Percentiles rank a stretch among this genome's conserved stretches.
Evolutionary conservation across 1,140 invertebrate species (phyloP).

Genomic region (Laodelphax striatellus): DNA sequence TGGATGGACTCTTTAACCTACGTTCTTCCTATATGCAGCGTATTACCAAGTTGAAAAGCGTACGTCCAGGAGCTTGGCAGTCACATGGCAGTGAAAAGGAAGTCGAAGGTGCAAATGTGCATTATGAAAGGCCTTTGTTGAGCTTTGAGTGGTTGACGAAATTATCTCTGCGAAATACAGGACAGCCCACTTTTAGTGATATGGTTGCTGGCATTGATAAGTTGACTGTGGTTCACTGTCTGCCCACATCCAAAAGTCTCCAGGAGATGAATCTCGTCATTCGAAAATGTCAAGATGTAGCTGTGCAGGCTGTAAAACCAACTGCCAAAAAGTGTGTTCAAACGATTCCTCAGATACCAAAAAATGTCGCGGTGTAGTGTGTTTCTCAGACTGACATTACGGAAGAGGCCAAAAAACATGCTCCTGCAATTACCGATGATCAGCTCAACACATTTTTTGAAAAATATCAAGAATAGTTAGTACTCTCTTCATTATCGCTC

Average conservation of each 20-base stretch:
- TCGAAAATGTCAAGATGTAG: slow-evolving; percentile 6
- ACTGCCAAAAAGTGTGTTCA: slow-evolving; percentile 36
- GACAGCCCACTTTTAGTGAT: slow-evolving; percentile 6
- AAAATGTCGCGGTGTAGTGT: slow-evolving; percentile 54
- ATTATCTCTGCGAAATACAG: background rate
- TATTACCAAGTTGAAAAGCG: slow-evolving; percentile 47
- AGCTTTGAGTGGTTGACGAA: slow-evolving; percentile 16
- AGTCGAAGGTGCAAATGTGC: slow-evolving; percentile 32
- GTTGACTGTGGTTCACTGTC: slow-evolving; percentile 7
- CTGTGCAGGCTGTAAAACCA: slow-evolving; percentile 7
- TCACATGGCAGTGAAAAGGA: slow-evolving; percentile 49
- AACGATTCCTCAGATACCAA: slow-evolving; percentile 47
- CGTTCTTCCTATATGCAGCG: slow-evolving; percentile 42
- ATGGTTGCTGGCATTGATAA: background rate
- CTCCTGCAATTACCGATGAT: slow-evolving; percentile 35
- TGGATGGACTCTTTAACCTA: slow-evolving; percentile 37
- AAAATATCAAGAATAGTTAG: slow-evolving; percentile 13
- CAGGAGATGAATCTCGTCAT: slow-evolving; percentile 5
- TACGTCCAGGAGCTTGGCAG: slow-evolving; percentile 43
- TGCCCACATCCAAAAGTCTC: slow-evolving; percentile 1
- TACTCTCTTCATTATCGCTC: background rate
- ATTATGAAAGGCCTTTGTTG: slow-evolving; percentile 10
- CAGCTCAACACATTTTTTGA: slow-evolving; percentile 28
- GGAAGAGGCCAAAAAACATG: slow-evolving; percentile 23
- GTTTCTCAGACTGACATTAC: slow-evolving; percentile 27